Percentiles rank a stretch among this genome's conserved stretches.
phyloP scores from a whole-genome alignment of 2,797 vertebrate genomes.

The Iguana delicatissima region DNA sequence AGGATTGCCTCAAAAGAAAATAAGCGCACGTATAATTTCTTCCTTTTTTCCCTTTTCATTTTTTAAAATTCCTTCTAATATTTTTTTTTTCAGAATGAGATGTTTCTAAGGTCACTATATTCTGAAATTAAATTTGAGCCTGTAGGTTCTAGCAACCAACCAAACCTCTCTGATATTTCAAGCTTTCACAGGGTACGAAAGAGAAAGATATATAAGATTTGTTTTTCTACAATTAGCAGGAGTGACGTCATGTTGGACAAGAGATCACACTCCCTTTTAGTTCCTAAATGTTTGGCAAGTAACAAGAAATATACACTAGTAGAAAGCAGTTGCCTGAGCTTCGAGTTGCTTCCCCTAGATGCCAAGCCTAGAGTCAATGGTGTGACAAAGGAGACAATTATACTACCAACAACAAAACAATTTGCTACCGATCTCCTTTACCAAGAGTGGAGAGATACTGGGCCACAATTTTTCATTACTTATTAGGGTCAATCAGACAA shows the following conservation, averaged over 20 bases:
- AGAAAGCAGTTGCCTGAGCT: not conserved
- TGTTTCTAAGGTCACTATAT: not conserved
- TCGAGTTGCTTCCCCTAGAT: not conserved
- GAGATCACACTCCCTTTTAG: not conserved
- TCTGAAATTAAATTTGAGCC: slow-evolving; percentile 1
- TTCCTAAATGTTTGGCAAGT: not conserved
- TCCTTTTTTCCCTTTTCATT: not conserved
- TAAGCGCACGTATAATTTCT: not conserved
- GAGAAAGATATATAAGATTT: not conserved
- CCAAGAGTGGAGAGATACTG: not conserved
- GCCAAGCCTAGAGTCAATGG: no score
- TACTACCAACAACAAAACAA: not conserved
- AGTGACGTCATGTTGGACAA: not conserved
- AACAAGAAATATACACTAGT: not conserved
- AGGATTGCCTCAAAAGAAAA: slow-evolving; percentile 40
- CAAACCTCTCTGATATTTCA: not conserved
- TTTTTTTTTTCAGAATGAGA: not conserved
- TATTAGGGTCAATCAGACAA: not conserved
- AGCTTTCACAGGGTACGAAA: not conserved
- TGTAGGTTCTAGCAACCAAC: not conserved
- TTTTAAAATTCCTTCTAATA: slow-evolving; percentile 5
- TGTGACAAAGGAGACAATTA: not conserved
- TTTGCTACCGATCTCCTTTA: not conserved
- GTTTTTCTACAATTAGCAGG: not conserved
- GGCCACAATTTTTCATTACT: not conserved